Evolutionary conservation across 2,797 vertebrate species (phyloP).

Genomic region (Myotis myotis): DNA sequence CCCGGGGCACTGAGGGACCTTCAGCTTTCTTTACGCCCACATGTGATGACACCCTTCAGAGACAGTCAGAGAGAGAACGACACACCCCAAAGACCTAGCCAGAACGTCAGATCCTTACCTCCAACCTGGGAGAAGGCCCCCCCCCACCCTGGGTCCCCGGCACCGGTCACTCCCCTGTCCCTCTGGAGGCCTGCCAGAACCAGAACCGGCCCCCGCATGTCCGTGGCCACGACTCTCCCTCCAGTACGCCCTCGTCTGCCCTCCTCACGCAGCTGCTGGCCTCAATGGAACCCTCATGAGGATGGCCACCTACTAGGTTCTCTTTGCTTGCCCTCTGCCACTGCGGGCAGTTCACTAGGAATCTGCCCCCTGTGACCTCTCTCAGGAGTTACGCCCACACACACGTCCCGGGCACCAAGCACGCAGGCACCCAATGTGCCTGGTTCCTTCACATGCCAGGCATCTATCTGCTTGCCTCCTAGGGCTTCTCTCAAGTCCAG

Average conservation of each 20-base stretch:
- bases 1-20: background rate
- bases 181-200: background rate
- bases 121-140: background rate
- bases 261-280: background rate
- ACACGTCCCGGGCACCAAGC: background rate
- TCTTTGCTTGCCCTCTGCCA: background rate
- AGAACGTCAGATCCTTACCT: background rate
- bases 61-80: background rate
- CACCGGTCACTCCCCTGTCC: background rate
- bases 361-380: background rate
- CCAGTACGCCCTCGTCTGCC: background rate
- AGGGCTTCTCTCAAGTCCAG: background rate
- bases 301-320: background rate
- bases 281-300: background rate
- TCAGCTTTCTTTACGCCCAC: background rate
- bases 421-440: background rate
- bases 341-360: background rate
- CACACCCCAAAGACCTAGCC: background rate
- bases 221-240: background rate
- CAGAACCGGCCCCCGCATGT: background rate
- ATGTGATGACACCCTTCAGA: background rate
- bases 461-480: background rate
- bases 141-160: accelerated
- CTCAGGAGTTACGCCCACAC: background rate
- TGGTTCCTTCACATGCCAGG: background rate